Percentiles rank a stretch among this genome's conserved stretches.
phyloP scores from a whole-genome alignment of 2,113 vertebrate genomes.

The Ginglymostoma cirratum region DNA sequence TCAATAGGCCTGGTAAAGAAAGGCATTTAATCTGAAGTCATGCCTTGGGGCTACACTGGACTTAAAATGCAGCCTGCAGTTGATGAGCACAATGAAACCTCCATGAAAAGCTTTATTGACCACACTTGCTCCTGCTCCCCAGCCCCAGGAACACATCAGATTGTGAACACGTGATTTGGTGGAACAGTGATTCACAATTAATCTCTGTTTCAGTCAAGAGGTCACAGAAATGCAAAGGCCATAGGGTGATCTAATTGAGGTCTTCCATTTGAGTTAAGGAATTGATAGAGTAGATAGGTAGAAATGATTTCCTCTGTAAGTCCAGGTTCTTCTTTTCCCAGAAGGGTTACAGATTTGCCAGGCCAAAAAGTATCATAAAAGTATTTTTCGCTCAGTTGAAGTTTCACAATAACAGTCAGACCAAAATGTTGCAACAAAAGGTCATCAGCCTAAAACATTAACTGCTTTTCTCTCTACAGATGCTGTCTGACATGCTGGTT shows the following conservation, averaged over 20 bases:
- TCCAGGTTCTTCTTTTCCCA: neutral
- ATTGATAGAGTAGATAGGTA: neutral
- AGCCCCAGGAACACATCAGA: neutral
- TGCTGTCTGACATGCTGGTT: too few species aligned
- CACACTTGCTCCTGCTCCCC: neutral
- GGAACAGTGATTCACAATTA: neutral
- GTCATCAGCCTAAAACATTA: neutral
- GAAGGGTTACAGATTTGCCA: neutral
- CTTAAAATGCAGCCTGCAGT: neutral
- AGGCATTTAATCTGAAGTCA: neutral
- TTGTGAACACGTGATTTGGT: neutral
- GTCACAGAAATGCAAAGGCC: too few species aligned
- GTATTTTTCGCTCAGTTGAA: neutral
- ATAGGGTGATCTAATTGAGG: neutral
- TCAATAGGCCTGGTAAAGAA: neutral
- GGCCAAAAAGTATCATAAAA: neutral
- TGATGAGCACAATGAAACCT: neutral
- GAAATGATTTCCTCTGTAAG: neutral
- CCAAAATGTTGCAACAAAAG: neutral
- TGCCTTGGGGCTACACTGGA: neutral
- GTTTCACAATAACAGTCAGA: neutral
- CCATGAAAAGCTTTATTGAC: neutral
- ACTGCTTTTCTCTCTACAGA: too few species aligned
- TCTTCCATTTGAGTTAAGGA: neutral
- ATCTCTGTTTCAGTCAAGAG: neutral